Percentiles rank a stretch among this genome's conserved stretches.
phyloP scores from a whole-genome alignment of 2,888 invertebrate species.

The Epirrhoe alternata region DNA sequence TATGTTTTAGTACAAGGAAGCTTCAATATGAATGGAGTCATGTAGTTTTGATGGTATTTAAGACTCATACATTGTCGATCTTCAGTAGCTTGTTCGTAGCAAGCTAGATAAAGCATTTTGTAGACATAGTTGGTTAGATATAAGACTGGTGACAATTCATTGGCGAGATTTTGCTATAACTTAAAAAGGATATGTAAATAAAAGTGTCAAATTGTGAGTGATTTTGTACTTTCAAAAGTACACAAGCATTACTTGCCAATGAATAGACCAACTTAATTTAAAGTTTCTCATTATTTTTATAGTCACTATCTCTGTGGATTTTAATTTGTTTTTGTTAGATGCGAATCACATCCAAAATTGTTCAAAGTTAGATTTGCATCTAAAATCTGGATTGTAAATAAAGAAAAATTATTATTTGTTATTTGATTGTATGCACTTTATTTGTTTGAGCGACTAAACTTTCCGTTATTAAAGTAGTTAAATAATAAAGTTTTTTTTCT shows the following conservation, averaged over 20 bases:
- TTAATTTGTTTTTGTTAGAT: slow-evolving; percentile 45
- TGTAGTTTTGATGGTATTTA: slow-evolving; percentile 45
- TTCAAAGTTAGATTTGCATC: slow-evolving; percentile 16
- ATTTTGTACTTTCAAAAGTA: slow-evolving; percentile 4
- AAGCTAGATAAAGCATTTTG: slow-evolving; percentile 83
- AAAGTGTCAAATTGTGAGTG: slow-evolving; percentile 10
- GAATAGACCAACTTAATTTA: slow-evolving; percentile 32
- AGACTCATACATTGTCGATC: slow-evolving; percentile 52
- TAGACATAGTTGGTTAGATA: slow-evolving; percentile 73
- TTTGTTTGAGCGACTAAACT: slow-evolving; percentile 72
- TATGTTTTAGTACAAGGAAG: slow-evolving; percentile 13
- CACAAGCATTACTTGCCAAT: slow-evolving; percentile 28
- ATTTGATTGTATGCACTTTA: slow-evolving; percentile 74
- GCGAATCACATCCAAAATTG: slow-evolving; percentile 12
- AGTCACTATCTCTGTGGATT: slow-evolving; percentile 57
- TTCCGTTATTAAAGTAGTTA: slow-evolving; percentile 72
- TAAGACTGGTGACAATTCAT: slow-evolving; percentile 45
- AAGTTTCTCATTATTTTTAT: slow-evolving; percentile 62
- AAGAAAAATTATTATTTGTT: slow-evolving; percentile 73
- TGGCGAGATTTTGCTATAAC: slow-evolving; percentile 42
- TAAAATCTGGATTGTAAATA: slow-evolving; percentile 68
- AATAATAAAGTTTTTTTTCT: slow-evolving; percentile 77
- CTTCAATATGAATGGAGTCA: slow-evolving; percentile 20
- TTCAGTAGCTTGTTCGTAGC: slow-evolving; percentile 77
- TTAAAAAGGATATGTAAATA: slow-evolving; percentile 24